Evolutionary conservation across 2,888 invertebrate genomes (phyloP).

Genomic region (Noctua janthina): DNA sequence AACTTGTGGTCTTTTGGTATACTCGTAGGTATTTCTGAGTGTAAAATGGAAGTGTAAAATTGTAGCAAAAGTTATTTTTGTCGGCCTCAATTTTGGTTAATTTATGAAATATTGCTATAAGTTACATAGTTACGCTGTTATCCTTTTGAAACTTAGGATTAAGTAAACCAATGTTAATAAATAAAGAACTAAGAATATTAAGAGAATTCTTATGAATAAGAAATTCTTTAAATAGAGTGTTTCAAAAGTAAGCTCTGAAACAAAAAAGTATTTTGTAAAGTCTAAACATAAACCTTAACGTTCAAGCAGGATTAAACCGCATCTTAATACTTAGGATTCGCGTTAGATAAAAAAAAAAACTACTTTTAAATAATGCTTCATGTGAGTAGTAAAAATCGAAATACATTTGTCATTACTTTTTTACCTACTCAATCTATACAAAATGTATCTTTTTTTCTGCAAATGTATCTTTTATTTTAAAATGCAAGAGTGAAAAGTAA

Average conservation of each 20-base stretch:
- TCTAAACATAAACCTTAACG: background rate
- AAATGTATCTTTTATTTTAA: conserved; percentile 25
- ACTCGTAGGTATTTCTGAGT: background rate
- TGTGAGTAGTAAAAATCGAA: conserved; percentile 11
- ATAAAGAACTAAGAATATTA: background rate
- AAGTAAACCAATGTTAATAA: background rate
- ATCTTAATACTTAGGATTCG: conserved; percentile 18
- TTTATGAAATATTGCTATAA: background rate
- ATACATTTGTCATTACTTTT: conserved; percentile 23
- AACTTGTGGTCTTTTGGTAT: background rate
- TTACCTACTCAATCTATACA: background rate
- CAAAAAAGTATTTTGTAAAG: background rate
- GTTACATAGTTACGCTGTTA: background rate
- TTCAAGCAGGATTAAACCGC: conserved; percentile 11
- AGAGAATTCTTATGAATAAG: conserved; percentile 8
- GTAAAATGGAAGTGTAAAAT: background rate
- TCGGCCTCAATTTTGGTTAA: background rate
- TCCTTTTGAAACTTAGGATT: background rate
- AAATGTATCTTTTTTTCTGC: background rate
- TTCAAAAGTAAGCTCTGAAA: background rate
- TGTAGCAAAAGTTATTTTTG: background rate
- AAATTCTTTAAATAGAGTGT: background rate
- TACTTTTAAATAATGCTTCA: conserved; percentile 22
- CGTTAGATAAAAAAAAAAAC: conserved; percentile 5
- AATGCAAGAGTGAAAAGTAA: background rate